phyloP scores from a whole-genome alignment of 2,888 invertebrate species.

The Anaspis maculata region DNA sequence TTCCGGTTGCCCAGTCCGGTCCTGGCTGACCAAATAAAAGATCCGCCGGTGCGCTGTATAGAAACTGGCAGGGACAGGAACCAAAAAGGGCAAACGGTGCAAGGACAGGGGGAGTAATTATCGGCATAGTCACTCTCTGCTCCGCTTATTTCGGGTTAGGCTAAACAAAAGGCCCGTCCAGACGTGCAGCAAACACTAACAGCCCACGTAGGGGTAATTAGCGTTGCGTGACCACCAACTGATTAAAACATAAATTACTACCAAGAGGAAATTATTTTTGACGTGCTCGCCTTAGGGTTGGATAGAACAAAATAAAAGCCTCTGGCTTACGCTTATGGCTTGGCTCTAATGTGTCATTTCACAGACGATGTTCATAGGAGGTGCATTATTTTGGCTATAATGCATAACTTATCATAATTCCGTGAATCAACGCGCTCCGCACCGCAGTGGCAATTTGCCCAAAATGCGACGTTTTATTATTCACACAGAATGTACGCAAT shows the following conservation, averaged over 20 bases:
- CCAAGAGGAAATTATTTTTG: slow-evolving; percentile 39
- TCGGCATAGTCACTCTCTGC: slow-evolving; percentile 5
- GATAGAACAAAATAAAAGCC: slow-evolving; percentile 17
- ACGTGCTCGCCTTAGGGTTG: slow-evolving; percentile 31
- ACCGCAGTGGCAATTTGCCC: slow-evolving; percentile 21
- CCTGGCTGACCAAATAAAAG: too few species aligned
- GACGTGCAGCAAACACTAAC: slow-evolving; percentile 29
- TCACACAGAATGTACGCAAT: slow-evolving; percentile 27
- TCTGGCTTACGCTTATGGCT: slow-evolving; percentile 1
- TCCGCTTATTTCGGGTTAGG: slow-evolving; percentile 18
- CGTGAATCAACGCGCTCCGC: slow-evolving; percentile 21
- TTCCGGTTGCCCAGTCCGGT: background rate
- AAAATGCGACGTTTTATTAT: slow-evolving; percentile 24
- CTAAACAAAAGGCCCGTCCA: slow-evolving; percentile 22
- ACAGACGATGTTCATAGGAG: too few species aligned
- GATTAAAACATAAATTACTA: slow-evolving; percentile 44
- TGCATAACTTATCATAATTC: slow-evolving; percentile 27
- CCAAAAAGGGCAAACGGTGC: too few species aligned
- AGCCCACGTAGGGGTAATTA: slow-evolving; percentile 40
- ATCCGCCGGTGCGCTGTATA: too few species aligned
- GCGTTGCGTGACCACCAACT: slow-evolving; percentile 40
- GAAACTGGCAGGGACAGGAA: too few species aligned
- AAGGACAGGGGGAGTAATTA: slow-evolving; percentile 3
- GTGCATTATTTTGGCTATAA: too few species aligned
- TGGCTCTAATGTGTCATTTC: background rate